Evolutionary conservation across 2,797 vertebrate species (phyloP).

Genomic region (Scleropages formosus): DNA sequence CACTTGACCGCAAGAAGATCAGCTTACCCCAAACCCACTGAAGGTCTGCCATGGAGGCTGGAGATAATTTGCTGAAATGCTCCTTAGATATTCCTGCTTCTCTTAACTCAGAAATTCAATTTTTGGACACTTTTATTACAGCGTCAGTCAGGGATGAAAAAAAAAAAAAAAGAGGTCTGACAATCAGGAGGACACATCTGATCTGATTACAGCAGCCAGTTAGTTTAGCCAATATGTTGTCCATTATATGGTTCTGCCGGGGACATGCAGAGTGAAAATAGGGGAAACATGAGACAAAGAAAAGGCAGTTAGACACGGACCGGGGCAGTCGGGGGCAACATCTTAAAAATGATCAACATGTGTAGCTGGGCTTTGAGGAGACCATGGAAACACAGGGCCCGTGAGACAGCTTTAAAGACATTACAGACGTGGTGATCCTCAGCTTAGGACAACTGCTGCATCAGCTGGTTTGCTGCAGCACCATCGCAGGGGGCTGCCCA

Average conservation of each 20-base stretch:
- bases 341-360: conserved; percentile 32
- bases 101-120: conserved; percentile 96
- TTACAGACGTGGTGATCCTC: conserved; percentile 43
- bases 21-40: conserved; percentile 85
- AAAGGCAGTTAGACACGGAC: conserved; percentile 63
- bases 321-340: conserved; percentile 58
- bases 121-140: conserved; percentile 99
- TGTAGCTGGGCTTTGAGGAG: neutral
- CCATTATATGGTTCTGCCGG: conserved; percentile 69
- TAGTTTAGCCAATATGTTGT: conserved; percentile 68
- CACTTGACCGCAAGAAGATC: conserved; percentile 80
- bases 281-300: conserved; percentile 70
- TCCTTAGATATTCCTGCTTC: conserved; percentile 94
- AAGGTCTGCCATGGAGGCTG: conserved; percentile 90
- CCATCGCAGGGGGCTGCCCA: neutral
- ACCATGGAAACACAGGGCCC: neutral
- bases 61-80: conserved; percentile 94
- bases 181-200: conserved; percentile 93
- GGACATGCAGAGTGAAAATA: conserved; percentile 59
- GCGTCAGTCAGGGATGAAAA: conserved; percentile 91
- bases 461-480: neutral
- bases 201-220: conserved; percentile 69
- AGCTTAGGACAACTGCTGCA: neutral
- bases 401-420: conserved; percentile 48
- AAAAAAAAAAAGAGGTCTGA: conserved; percentile 82